Evolutionary conservation across 2,113 vertebrate genomes (phyloP), one percentile per base, ranked within the genome.

Genomic region (Otus sunia): DNA sequence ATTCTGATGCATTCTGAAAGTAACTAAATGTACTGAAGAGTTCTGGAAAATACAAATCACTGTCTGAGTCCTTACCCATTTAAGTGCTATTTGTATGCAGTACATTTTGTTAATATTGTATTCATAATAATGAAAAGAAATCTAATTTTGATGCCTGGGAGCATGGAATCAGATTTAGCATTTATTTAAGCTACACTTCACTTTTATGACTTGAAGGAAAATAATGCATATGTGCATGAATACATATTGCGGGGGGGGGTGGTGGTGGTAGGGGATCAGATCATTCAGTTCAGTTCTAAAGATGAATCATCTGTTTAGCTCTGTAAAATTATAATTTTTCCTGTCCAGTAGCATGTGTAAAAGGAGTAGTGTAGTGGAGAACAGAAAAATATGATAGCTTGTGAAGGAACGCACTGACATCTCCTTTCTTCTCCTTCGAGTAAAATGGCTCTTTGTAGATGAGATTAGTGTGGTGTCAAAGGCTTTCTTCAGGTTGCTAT

Each of bases 111-210:
- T 90, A 76, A 63, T 53, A 53, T 20, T 76, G 3, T 71, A 58
- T 86, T 90, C 52, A 55, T 73, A 81, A 76, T 59, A 91, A 90
- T 2, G 3, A 75, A 58, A 82, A 76, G 25, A 62, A 91, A 34
- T 83, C n/a, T 72, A 6, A 68, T 68, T 93, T 93, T 93, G 11
- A 43, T 90, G 12, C 43, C 30, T 79, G 26, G n/a, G 6, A 94
- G 6, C 7, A n/a, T 55, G 22, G 62, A 92, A 82, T 92, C 77
- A 93, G 36, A 91, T 78, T 75, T 81, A 90, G 17, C 32, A 68
- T 83, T 60, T 75, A 74, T 96, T 89, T 87, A 71, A 90, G 73
- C 53, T 52, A 68, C 66, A n/a, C 30, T 96, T 96, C 73, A 82
- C 19, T 64, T 72, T 88, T 86, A 85, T 79, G 45, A 67, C 49